phyloP scores from a whole-genome alignment of 2,797 vertebrate species.

The Coreius guichenoti region DNA sequence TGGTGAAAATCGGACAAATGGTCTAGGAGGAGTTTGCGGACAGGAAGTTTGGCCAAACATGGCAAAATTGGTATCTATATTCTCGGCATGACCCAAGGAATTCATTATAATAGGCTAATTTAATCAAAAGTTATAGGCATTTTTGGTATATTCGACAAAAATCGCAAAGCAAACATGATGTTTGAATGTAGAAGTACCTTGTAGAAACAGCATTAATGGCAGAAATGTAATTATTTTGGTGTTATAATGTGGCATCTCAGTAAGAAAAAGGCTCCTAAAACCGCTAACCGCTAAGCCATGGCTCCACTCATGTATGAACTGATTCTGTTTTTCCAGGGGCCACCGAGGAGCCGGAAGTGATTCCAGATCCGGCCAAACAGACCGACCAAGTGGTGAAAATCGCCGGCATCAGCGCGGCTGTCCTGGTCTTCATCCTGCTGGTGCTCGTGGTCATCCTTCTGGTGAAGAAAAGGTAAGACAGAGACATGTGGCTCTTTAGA shows the following conservation, averaged over 20 bases:
- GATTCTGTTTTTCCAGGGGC: slow-evolving; percentile 77
- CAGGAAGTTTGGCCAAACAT: too few species aligned
- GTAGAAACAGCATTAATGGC: background rate
- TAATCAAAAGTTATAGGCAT: too few species aligned
- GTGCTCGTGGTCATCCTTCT: slow-evolving; percentile 93
- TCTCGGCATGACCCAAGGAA: too few species aligned
- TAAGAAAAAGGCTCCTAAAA: too few species aligned
- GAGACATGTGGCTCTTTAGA: background rate
- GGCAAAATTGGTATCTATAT: too few species aligned
- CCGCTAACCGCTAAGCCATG: too few species aligned
- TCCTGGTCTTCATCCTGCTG: slow-evolving; percentile 94
- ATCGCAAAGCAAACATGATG: background rate
- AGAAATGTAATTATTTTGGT: background rate
- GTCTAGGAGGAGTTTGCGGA: too few species aligned
- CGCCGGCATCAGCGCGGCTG: slow-evolving; percentile 94
- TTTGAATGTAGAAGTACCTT: background rate
- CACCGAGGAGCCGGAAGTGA: slow-evolving; percentile 96
- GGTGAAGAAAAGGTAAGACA: slow-evolving; percentile 96
- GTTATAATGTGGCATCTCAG: background rate
- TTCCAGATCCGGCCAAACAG: slow-evolving; percentile 96
- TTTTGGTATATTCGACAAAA: too few species aligned
- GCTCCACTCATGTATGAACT: background rate
- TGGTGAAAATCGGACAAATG: too few species aligned
- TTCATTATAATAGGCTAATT: too few species aligned
- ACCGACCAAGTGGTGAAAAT: slow-evolving; percentile 98